These are phyloP conservation scores for Plagodis dolabraria DNA, from an alignment of 2,888 invertebrate genomes.

Conservation along the genomic window DNA sequence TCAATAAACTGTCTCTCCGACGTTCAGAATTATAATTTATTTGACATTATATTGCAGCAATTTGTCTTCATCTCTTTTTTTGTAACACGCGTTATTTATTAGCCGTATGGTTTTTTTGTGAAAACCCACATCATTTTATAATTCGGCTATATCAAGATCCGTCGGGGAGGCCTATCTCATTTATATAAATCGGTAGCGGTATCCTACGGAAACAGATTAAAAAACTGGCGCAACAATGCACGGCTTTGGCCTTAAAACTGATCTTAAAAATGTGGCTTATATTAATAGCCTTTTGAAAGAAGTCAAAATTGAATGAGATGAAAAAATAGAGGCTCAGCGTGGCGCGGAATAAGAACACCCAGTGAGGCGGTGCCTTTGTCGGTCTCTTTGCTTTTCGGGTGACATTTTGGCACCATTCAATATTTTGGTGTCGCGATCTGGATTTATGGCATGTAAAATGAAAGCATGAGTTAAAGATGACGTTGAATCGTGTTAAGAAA, in stretches of 20 bases:
- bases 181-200: constrained; percentile 83
- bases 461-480: constrained; percentile 62
- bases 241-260: constrained; percentile 77
- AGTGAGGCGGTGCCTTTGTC: constrained; percentile 79
- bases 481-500: constrained; percentile 38
- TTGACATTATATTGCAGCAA: constrained; percentile 67
- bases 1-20: constrained; percentile 42
- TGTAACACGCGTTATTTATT: constrained; percentile 77
- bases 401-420: constrained; percentile 85
- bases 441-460: constrained; percentile 78
- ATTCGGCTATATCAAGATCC: constrained; percentile 78
- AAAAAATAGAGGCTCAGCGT: constrained; percentile 81
- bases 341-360: constrained; percentile 79
- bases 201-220: constrained; percentile 84
- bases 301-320: constrained; percentile 84
- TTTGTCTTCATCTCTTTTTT: constrained; percentile 78
- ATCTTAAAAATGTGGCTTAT: constrained; percentile 82
- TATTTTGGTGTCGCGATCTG: constrained; percentile 81
- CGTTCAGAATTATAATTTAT: constrained; percentile 57
- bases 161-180: constrained; percentile 63
- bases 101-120: constrained; percentile 68
- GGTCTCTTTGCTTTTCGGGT: constrained; percentile 78
- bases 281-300: constrained; percentile 85
- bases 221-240: constrained; percentile 76
- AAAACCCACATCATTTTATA: constrained; percentile 80